phyloP scores from a whole-genome alignment of 1,140 invertebrate genomes.

The Bombus consobrinus region DNA sequence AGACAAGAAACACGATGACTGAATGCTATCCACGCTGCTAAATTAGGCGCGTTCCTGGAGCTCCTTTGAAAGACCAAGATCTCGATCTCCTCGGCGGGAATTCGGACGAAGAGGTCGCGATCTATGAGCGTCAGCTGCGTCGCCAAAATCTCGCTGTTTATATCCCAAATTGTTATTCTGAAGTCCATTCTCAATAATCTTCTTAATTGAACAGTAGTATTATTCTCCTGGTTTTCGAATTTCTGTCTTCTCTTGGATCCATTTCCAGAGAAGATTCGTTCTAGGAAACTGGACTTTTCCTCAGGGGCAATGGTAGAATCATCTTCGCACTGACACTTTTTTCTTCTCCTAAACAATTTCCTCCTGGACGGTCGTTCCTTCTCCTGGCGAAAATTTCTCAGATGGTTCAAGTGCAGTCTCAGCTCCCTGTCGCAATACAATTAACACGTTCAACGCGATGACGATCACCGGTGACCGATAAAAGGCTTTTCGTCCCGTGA shows the following conservation, averaged over 20 bases:
- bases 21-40: conserved; percentile 83
- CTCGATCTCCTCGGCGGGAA: conserved; percentile 78
- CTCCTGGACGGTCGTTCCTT: conserved; percentile 59
- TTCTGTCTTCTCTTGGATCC: conserved; percentile 45
- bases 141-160: conserved; percentile 82
- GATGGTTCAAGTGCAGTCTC: conserved; percentile 74
- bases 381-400: conserved; percentile 63
- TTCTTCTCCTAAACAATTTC: conserved; percentile 62
- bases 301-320: conserved; percentile 35
- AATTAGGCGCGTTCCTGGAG: conserved; percentile 82
- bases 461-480: too few relatives aligned
- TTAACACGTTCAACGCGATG: not conserved
- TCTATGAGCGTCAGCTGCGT: conserved; percentile 83
- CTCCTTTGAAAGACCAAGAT: conserved; percentile 79
- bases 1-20: conserved; percentile 83
- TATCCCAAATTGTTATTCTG: conserved; percentile 81
- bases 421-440: conserved; percentile 68
- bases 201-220: conserved; percentile 60
- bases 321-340: conserved; percentile 23
- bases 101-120: conserved; percentile 82
- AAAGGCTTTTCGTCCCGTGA: too few relatives aligned
- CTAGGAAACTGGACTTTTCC: conserved; percentile 67
- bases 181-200: conserved; percentile 77
- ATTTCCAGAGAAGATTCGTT: conserved; percentile 68
- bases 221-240: conserved; percentile 9